phyloP scores from a whole-genome alignment of 1,140 invertebrate species.

The Cotesia typhae region DNA sequence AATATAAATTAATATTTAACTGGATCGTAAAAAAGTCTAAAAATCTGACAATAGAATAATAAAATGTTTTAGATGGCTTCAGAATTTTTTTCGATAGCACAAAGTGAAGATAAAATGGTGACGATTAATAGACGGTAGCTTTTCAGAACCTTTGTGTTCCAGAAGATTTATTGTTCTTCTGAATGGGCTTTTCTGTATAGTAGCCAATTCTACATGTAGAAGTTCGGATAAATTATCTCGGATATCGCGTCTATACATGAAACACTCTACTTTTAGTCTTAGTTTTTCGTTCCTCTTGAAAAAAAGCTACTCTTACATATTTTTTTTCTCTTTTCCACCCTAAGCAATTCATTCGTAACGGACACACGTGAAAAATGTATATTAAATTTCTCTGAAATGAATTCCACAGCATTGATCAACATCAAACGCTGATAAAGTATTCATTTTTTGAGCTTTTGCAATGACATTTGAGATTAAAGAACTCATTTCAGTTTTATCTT shows the following conservation, averaged over 20 bases:
- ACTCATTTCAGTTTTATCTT: no score
- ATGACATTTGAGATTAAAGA: no score
- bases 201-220: constrained; percentile 40
- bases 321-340: no score
- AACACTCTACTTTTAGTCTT: constrained; percentile 1
- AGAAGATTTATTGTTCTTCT: constrained; percentile 38
- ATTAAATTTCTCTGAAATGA: no score
- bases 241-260: constrained; percentile 21
- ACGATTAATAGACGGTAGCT: constrained; percentile 46
- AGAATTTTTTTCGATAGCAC: constrained; percentile 32
- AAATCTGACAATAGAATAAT: constrained; percentile 13
- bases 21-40: not conserved
- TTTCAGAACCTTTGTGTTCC: constrained; percentile 37
- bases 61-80: constrained; percentile 27
- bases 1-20: no score
- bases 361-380: no score
- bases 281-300: no score
- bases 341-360: no score
- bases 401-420: no score
- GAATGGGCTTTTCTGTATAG: constrained; percentile 15
- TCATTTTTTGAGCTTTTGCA: no score
- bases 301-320: no score
- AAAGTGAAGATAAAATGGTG: constrained; percentile 46
- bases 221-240: constrained; percentile 34
- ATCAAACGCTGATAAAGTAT: no score